Percentiles rank a stretch among this genome's conserved stretches.
These are phyloP conservation scores for Zaprionus lineosus DNA, from an alignment of 2,888 invertebrate species.

Conservation along the genomic window DNA sequence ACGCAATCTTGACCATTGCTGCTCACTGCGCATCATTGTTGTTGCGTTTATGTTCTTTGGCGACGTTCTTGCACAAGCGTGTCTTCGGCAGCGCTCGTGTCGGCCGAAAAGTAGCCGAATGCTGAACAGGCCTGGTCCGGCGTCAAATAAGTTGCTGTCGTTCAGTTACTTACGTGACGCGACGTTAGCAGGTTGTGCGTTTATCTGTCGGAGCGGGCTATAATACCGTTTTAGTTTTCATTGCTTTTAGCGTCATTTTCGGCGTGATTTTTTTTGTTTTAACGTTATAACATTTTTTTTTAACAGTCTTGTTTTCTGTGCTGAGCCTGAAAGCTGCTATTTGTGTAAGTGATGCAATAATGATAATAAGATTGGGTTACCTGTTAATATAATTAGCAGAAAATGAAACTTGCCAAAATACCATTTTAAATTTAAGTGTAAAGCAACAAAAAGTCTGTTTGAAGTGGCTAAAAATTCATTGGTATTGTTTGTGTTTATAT, in stretches of 20 bases:
- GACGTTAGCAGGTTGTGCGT: constrained; percentile 49
- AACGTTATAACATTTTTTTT: constrained; percentile 1
- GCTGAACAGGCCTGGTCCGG: constrained; percentile 30
- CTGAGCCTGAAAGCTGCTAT: constrained; percentile 11
- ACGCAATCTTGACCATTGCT: constrained; percentile 4
- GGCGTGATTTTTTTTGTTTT: constrained; percentile 20
- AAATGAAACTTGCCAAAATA: constrained; percentile 33
- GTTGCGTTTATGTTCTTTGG: not conserved
- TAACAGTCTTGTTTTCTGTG: constrained; percentile 12
- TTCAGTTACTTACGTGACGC: constrained; percentile 63
- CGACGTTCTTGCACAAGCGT: constrained; percentile 19
- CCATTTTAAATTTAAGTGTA: constrained; percentile 2
- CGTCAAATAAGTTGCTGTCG: constrained; percentile 1
- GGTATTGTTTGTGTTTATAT: constrained; percentile 35
- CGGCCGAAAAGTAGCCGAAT: constrained; percentile 29
- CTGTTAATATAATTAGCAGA: constrained; percentile 41
- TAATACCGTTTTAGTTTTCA: not conserved
- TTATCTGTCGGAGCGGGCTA: constrained; percentile 9
- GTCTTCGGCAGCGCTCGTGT: constrained; percentile 25
- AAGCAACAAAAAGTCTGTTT: constrained; percentile 34
- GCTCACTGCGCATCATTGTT: constrained; percentile 25
- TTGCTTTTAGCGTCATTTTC: constrained; percentile 25
- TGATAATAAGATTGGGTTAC: constrained; percentile 23
- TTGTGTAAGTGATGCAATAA: constrained; percentile 14
- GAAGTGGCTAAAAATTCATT: constrained; percentile 23